These are phyloP conservation scores for Zoanthus sansibaricus DNA, from an alignment of 92 coral and sea anemone genomes.

Conservation along the genomic window DNA sequence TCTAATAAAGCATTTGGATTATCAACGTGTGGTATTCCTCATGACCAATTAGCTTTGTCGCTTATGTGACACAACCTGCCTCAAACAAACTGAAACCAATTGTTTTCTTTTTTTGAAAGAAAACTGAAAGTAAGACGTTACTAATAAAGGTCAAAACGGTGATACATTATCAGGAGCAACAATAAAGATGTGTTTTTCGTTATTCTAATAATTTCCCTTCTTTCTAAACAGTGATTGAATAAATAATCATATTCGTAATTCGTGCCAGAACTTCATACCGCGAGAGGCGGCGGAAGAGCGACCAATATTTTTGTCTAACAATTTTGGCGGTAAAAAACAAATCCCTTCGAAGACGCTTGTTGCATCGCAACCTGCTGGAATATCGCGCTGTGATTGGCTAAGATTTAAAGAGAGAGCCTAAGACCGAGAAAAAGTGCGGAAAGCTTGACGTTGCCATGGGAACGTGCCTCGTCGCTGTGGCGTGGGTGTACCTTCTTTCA, in stretches of 20 bases:
- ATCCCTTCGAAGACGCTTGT: conserved; percentile 53
- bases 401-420: conserved; percentile 38
- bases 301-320: conserved; percentile 32
- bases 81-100: conserved; percentile 45
- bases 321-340: conserved; percentile 53
- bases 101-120: conserved; percentile 31
- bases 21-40: conserved; percentile 43
- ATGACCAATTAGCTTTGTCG: conserved; percentile 50
- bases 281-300: neutral
- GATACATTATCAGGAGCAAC: neutral
- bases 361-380: conserved; percentile 53
- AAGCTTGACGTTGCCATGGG: conserved; percentile 51
- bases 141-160: neutral
- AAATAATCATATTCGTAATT: conserved; percentile 16
- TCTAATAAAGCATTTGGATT: conserved; percentile 26
- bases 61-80: conserved; percentile 50
- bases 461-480: conserved; percentile 58
- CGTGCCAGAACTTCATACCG: conserved; percentile 38
- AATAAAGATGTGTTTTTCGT: neutral
- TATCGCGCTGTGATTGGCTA: conserved; percentile 36
- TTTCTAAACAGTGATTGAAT: conserved; percentile 23
- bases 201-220: neutral
- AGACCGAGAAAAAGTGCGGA: conserved; percentile 27
- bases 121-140: conserved; percentile 14
- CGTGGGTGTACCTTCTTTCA: conserved; percentile 58